Percentiles rank a stretch among this genome's conserved stretches.
These are phyloP conservation scores for Aplidium turbinatum DNA, from an alignment of 23 tunicate species.

Conservation along the genomic window DNA sequence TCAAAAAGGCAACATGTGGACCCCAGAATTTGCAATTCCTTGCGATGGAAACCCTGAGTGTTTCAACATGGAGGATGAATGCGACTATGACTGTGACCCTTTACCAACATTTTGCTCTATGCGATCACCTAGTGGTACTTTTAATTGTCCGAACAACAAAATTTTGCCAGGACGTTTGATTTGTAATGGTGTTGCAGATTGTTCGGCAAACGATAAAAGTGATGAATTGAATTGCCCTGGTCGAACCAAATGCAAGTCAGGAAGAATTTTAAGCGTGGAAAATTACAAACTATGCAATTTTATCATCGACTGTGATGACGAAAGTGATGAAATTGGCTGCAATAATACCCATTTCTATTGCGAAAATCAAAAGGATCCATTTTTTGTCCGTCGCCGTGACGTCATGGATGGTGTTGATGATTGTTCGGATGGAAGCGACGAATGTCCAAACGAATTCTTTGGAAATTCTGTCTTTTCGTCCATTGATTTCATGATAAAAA, in stretches of 20 bases:
- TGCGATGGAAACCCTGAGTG: conserved; percentile 86
- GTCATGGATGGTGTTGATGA: conserved; percentile 63
- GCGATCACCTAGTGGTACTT: conserved; percentile 42
- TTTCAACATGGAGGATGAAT: conserved; percentile 83
- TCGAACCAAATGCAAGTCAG: conserved; percentile 40
- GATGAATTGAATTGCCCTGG: conserved; percentile 48
- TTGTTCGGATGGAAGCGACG: conserved; percentile 83
- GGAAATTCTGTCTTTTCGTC: conserved; percentile 60
- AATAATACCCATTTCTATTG: conserved; percentile 63
- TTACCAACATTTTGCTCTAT: conserved; percentile 41
- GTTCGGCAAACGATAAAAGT: conserved; percentile 3
- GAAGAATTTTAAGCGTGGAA: conserved; percentile 25
- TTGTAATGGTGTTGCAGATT: conserved; percentile 58
- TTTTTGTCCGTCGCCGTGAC: conserved; percentile 35
- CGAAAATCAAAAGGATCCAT: conserved; percentile 38
- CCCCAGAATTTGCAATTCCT: conserved; percentile 48
- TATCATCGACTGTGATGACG: conserved; percentile 52
- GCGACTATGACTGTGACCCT: conserved; percentile 28
- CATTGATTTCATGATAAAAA: conserved; percentile 37
- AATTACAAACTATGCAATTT: conserved; percentile 45
- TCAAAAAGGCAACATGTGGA: conserved; percentile 43
- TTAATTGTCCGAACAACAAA: conserved; percentile 34
- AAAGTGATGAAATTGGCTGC: conserved; percentile 59
- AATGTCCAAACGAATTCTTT: conserved; percentile 55
- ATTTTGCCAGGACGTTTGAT: conserved; percentile 57